Conservation (phyloP, 1,140 invertebrate species). For the Scaptomyza montana region DNA sequence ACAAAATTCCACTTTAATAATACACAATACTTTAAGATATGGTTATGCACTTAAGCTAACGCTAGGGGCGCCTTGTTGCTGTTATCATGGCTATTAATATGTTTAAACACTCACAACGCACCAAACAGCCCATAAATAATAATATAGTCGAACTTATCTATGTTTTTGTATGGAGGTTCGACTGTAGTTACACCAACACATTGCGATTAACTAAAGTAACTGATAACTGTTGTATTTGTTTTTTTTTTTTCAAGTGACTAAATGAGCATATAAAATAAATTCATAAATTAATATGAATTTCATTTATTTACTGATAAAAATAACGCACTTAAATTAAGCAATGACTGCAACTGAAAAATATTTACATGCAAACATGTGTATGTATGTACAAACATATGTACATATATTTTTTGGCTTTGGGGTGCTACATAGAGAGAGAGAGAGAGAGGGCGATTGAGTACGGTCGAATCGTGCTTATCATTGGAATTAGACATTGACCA, state of each 20-base stretch:
- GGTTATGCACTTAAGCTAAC: neutral
- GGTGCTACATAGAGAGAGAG: neutral
- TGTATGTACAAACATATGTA: no score
- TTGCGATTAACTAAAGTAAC: conserved; percentile 38
- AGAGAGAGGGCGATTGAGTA: neutral
- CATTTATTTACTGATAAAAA: conserved; percentile 22
- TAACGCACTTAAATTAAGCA: neutral
- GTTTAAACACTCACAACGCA: conserved; percentile 40
- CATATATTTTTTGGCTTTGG: no score
- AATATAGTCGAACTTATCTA: conserved; percentile 10
- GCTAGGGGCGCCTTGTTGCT: conserved; percentile 25
- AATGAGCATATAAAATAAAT: neutral
- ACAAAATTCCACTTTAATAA: conserved; percentile 12
- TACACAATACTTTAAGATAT: conserved; percentile 7
- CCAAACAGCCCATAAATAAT: conserved; percentile 59
- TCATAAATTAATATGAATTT: conserved; percentile 14
- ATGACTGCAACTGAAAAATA: conserved; percentile 22
- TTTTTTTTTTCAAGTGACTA: conserved; percentile 5
- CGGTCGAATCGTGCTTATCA: conserved; percentile 44
- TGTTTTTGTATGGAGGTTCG: no score
- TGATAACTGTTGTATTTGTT: conserved; percentile 41
- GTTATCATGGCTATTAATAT: conserved; percentile 69
- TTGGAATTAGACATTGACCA: conserved; percentile 48
- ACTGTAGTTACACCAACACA: neutral
- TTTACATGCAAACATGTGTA: neutral